These are phyloP conservation scores for Trachemys scripta DNA, from an alignment of 2,113 vertebrate species.

Conservation along the genomic window DNA sequence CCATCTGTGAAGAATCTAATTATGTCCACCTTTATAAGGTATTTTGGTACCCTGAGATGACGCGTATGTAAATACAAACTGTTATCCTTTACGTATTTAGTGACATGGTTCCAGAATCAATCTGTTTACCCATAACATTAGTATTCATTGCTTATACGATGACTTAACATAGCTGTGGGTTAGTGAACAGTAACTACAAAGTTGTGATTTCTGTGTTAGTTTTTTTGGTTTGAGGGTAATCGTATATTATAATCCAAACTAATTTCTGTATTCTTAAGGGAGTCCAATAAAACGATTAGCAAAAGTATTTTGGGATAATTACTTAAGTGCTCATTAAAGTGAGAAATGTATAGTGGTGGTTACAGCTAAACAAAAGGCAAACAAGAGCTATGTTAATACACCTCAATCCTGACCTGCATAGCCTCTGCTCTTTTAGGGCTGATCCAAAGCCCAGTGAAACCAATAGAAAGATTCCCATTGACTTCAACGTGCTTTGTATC, in stretches of 20 bases:
- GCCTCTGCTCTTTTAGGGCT: not conserved
- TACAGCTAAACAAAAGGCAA: not conserved
- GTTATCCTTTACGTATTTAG: not conserved
- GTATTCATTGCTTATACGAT: not conserved
- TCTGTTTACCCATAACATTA: not conserved
- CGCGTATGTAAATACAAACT: not conserved
- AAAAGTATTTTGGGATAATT: not conserved
- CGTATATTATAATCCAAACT: not conserved
- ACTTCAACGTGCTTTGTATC: not conserved
- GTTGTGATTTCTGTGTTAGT: not conserved
- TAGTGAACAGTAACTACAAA: not conserved
- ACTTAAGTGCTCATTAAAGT: not conserved
- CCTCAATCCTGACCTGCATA: not conserved
- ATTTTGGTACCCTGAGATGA: not conserved
- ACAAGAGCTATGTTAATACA: not conserved
- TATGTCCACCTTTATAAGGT: accelerated
- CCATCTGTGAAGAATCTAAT: not conserved
- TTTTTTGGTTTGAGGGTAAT: not conserved
- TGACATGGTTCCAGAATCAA: not conserved
- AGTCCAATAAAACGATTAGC: not conserved
- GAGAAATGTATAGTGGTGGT: not conserved
- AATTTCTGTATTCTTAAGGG: not conserved
- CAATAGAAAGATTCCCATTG: not conserved
- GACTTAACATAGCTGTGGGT: not conserved
- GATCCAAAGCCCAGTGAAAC: not conserved